phyloP scores from a whole-genome alignment of 2,888 invertebrate species.

The Corbicula japonica region DNA sequence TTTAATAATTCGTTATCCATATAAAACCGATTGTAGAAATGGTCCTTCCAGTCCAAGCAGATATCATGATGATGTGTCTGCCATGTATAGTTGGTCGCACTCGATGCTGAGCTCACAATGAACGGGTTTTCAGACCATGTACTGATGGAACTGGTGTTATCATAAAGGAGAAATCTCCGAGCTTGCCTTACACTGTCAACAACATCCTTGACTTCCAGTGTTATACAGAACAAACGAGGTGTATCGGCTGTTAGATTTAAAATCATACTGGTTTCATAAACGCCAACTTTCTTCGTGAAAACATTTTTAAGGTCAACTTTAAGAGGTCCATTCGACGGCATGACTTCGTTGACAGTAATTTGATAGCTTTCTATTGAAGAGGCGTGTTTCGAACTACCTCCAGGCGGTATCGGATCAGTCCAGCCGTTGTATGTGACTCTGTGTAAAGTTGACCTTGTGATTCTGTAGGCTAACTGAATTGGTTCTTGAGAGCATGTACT shows the following conservation, averaged over 20 bases:
- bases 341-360: slow-evolving; percentile 12
- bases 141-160: slow-evolving; percentile 41
- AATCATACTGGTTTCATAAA: neutral
- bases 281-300: neutral
- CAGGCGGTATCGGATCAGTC: slow-evolving; percentile 3
- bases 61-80: slow-evolving; percentile 50
- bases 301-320: slow-evolving; percentile 1
- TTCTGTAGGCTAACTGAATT: neutral
- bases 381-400: neutral
- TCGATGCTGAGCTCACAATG: slow-evolving; percentile 35
- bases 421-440: slow-evolving; percentile 6
- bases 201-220: slow-evolving; percentile 54
- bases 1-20: too few species aligned
- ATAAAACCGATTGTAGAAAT: slow-evolving; percentile 52
- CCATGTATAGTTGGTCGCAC: slow-evolving; percentile 48
- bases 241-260: slow-evolving; percentile 11
- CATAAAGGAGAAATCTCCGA: slow-evolving; percentile 59
- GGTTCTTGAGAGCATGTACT: neutral
- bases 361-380: too few species aligned
- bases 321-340: slow-evolving; percentile 4
- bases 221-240: slow-evolving; percentile 46
- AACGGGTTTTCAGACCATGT: slow-evolving; percentile 9
- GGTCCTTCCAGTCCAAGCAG: slow-evolving; percentile 54
- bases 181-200: slow-evolving; percentile 47
- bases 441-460: neutral